phyloP scores from a whole-genome alignment of 2,113 vertebrate genomes.

The Corydoras sp. region DNA sequence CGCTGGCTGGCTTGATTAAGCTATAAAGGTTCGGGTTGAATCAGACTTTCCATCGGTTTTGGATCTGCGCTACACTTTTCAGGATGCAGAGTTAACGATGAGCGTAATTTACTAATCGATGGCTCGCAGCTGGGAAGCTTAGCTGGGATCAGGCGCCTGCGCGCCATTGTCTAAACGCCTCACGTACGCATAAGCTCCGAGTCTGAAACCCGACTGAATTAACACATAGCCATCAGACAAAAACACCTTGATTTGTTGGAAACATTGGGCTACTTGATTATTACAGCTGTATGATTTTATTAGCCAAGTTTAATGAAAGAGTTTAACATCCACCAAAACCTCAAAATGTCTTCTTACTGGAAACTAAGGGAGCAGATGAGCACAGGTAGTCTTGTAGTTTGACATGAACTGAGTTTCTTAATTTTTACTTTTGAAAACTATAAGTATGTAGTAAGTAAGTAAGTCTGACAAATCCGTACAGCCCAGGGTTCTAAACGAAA shows the following conservation, averaged over 20 bases:
- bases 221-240: too few relatives aligned
- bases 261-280: too few relatives aligned
- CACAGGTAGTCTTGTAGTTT: too few relatives aligned
- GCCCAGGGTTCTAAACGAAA: background rate
- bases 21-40: too few relatives aligned
- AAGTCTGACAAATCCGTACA: background rate
- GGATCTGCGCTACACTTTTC: background rate
- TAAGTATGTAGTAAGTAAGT: too few relatives aligned
- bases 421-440: background rate
- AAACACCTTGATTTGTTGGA: too few relatives aligned
- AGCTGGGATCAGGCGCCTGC: background rate
- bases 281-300: too few relatives aligned
- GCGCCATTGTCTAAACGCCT: background rate
- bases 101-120: constrained; percentile 19
- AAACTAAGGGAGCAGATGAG: too few relatives aligned
- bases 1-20: too few relatives aligned
- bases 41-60: background rate
- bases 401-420: background rate
- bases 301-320: too few relatives aligned
- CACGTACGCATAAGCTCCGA: too few relatives aligned
- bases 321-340: background rate
- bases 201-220: too few relatives aligned
- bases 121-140: constrained; percentile 11
- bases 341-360: background rate
- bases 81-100: background rate